Base-by-base conservation (phyloP, 2,113 vertebrate genomes). In the Sebastes schlegelii region DNA sequence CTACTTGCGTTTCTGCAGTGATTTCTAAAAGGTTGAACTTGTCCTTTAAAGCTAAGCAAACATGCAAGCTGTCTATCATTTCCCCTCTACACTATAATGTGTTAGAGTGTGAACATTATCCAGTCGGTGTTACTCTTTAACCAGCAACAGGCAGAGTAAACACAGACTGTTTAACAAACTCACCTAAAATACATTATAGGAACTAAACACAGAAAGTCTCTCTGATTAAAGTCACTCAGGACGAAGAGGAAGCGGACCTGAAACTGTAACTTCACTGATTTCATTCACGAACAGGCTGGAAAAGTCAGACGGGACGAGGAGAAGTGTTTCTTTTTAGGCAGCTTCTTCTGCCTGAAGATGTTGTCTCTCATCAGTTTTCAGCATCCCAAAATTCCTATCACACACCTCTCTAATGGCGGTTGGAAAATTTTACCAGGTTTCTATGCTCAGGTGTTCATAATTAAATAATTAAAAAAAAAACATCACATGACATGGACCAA, bases 121-220 rank as follows among this genome's bases (percentile, higher is more conserved):
- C 34, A 34, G 34, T 34, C 34, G 34, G 34, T 4, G 83, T 87
- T 76, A 84, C 67, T 46, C 1, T 80, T 88, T 83, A 85, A 88
- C 78, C 71, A 60, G 63, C 66, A 49, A 54, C 40, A 9, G 55
- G 57, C 70, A 74, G 68, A 88, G 62, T 77, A 64, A 85, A 89
- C 86, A 90, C 54, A 60, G 1, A 9, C 26, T 74, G 88, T 79
- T 79, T 19, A 16, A 73, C 19, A 54, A 67, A 13, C 17, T 40
- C 17, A 1, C 6, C 34, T 4, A 34, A 34, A 70, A 67, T 14
- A 71, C 46, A 26, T 57, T 8, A 8, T 1, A 16, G 52, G 51
- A 34, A 34, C 34, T 34, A 26, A n/a, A 49, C 5, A 57, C n/a
- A 42, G 54, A 55, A 51, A 62, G 78, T 19, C 17, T n/a, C 8